Evolutionary conservation across 2,888 invertebrate genomes (phyloP).

Genomic region (Steromphala cineraria): DNA sequence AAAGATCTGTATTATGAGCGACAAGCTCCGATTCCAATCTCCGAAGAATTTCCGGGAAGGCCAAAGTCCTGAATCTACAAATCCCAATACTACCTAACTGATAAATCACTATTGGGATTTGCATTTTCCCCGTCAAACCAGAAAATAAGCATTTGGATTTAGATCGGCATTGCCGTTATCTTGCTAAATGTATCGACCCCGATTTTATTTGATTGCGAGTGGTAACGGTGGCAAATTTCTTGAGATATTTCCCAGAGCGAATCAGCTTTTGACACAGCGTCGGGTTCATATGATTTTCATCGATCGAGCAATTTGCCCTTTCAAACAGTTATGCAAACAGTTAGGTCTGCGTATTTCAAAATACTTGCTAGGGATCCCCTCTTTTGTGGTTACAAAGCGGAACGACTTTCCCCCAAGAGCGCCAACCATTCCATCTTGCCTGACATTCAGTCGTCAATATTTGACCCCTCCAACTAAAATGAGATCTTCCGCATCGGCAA

Average conservation of each 20-base stretch:
- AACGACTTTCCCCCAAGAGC: neutral
- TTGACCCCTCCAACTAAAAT: neutral
- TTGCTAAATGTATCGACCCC: neutral
- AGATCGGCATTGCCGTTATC: too few species aligned
- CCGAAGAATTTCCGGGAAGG: neutral
- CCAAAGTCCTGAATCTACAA: neutral
- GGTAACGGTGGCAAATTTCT: neutral
- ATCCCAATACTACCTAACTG: neutral
- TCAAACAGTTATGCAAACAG: neutral
- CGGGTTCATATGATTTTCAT: neutral
- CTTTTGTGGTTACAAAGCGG: neutral
- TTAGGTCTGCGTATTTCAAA: neutral
- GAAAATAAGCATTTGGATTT: neutral
- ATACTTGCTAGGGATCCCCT: neutral
- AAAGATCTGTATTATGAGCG: too few species aligned
- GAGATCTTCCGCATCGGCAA: conserved; percentile 7
- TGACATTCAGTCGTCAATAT: neutral
- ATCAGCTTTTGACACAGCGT: neutral
- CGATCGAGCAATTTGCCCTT: neutral
- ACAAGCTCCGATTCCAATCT: too few species aligned
- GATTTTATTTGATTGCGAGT: neutral
- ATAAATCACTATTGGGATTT: neutral
- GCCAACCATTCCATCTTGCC: neutral
- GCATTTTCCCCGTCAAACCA: neutral
- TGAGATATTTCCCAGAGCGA: neutral